Evolutionary conservation across 2,888 invertebrate species (phyloP).

Genomic region (Allacma fusca): DNA sequence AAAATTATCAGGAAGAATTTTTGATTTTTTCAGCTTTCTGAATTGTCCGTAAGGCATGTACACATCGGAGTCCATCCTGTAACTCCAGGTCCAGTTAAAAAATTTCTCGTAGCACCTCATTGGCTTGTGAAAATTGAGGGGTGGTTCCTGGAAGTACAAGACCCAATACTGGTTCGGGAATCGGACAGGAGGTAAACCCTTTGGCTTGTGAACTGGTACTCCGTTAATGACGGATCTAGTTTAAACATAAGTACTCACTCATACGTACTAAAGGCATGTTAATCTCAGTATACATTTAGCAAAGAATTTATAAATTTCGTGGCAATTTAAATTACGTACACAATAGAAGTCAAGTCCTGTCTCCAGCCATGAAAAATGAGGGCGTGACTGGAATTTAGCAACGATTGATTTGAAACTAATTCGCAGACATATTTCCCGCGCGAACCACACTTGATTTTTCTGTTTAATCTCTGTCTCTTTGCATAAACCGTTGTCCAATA

Average conservation of each 20-base stretch:
- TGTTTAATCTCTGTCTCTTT: neutral
- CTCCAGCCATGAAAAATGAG: neutral
- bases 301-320: neutral
- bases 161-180: slow-evolving; percentile 49
- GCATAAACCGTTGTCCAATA: neutral
- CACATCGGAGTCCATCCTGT: slow-evolving; percentile 53
- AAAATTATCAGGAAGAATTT: neutral
- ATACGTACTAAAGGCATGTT: neutral
- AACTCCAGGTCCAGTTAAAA: slow-evolving; percentile 57
- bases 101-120: slow-evolving; percentile 45
- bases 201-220: neutral
- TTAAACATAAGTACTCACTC: neutral
- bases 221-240: neutral
- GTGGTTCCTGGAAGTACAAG: slow-evolving; percentile 49
- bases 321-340: neutral
- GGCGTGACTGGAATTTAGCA: neutral
- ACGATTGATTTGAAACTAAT: neutral
- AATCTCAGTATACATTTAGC: neutral
- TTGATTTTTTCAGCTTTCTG: neutral
- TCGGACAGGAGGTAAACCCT: slow-evolving; percentile 31
- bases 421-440: neutral
- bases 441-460: neutral
- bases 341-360: neutral
- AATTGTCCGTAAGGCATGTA: slow-evolving; percentile 51
- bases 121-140: slow-evolving; percentile 36